Percentiles rank a stretch among this genome's conserved stretches.
phyloP scores from a whole-genome alignment of 2,797 vertebrate genomes.

The Varecia variegata region DNA sequence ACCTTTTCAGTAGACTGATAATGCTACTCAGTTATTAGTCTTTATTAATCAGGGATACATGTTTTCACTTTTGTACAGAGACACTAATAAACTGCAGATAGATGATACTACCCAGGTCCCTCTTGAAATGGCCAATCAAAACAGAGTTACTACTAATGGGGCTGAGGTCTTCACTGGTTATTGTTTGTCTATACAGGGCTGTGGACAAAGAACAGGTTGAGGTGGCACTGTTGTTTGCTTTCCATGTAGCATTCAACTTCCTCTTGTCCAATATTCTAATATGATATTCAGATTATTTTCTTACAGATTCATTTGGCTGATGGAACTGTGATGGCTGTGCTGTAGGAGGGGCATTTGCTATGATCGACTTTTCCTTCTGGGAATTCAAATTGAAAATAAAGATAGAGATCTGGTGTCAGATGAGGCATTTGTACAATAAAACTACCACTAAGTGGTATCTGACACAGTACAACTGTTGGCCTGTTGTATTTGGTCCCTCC shows the following conservation, averaged over 20 bases:
- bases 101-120: neutral
- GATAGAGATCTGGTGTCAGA: neutral
- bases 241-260: neutral
- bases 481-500: neutral
- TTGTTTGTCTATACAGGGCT: neutral
- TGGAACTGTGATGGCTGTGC: neutral
- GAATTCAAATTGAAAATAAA: neutral
- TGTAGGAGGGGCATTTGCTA: neutral
- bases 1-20: neutral
- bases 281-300: neutral
- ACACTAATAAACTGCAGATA: neutral
- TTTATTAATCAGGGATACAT: neutral
- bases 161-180: neutral
- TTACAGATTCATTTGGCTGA: neutral
- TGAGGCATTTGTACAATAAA: neutral
- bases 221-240: neutral
- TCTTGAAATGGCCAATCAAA: neutral
- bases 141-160: neutral
- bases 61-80: neutral
- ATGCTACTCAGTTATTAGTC: neutral
- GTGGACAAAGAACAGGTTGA: neutral
- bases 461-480: rapidly evolving
- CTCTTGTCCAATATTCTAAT: neutral
- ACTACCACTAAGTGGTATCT: neutral
- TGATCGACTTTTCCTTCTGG: neutral